Base-by-base conservation (phyloP, 2,797 vertebrate genomes). In the Aplochiton taeniatus region DNA sequence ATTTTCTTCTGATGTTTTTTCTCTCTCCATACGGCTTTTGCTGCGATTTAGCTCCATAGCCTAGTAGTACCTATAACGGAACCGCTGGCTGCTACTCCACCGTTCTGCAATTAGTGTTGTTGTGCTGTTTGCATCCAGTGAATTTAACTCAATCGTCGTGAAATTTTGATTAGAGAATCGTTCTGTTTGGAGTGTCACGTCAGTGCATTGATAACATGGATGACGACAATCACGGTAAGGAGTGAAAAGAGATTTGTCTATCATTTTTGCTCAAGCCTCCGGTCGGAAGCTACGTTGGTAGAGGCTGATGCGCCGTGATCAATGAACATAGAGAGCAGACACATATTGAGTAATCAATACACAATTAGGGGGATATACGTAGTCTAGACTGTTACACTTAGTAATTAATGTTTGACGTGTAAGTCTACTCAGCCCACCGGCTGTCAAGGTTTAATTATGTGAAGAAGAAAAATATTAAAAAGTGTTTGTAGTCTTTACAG, bases 201-300 rank as follows among this genome's bases (percentile, higher is more conserved):
- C 70, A 19, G 64, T 41, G 41, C 31, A 57, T 68, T 31, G 1
- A 56, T 68, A 77, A 72, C 16, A 92, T 93, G 91, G 91, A 93
- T 49, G 91, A 93, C 79, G 92, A 93, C 79, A 91, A 83, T 76
- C 87, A 87, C 71, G 91, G 92, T 93, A 87, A 87, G 87, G n/a
- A 49, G 75, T 56, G 8, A 20, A 11, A 17, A 17, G 20, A 63
- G 20, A 63, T 74, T 69, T 31, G 13, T 51, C 45, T 16, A 20
- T 53, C 16, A 31, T 14, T 31, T 31, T 31, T 31, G 31, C 31
- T 3, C 2, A 31, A 31, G 2, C 31, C 31, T 31, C 31, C 31
- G 31, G 2, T 31, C 31, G 31, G 31, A 31, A 31, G 31, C 31
- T 31, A 31, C 6, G 31, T 3, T 6, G 31, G 3, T 31, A 2